These are phyloP conservation scores for Auanema sp. DNA, from an alignment of 2,888 invertebrate species.

Conservation along the genomic window DNA sequence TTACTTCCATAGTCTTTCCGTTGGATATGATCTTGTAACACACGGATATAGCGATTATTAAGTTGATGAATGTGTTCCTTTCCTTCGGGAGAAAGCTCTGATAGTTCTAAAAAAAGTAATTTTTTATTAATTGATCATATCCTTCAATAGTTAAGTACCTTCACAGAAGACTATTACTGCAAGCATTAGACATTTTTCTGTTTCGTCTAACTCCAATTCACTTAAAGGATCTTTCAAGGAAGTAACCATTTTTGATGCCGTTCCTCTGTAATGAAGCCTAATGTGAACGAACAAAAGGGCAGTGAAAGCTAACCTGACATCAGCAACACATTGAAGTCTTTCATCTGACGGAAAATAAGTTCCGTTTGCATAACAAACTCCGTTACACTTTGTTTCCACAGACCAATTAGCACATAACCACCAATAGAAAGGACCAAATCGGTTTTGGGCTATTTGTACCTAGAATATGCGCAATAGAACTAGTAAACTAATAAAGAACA, in stretches of 20 bases:
- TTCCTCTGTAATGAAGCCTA: conserved; percentile 10
- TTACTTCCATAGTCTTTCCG: conserved; percentile 20
- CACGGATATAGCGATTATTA: conserved; percentile 33
- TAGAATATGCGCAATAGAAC: background rate
- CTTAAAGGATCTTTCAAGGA: conserved; percentile 45
- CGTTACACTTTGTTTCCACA: conserved; percentile 44
- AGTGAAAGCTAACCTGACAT: conserved; percentile 23
- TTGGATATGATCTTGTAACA: conserved; percentile 42
- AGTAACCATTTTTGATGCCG: conserved; percentile 41
- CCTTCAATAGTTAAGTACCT: conserved; percentile 20
- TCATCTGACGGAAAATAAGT: conserved; percentile 51
- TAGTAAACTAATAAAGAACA: background rate
- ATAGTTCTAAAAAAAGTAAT: conserved; percentile 30
- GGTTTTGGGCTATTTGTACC: conserved; percentile 48
- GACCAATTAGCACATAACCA: conserved; percentile 56
- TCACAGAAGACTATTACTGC: conserved; percentile 47
- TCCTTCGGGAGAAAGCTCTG: conserved; percentile 34
- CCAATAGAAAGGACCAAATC: conserved; percentile 59
- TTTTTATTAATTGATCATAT: background rate
- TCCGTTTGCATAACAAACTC: conserved; percentile 58
- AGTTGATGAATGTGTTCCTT: conserved; percentile 35
- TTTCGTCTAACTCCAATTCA: conserved; percentile 46
- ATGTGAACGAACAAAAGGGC: background rate
- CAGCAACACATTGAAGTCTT: conserved; percentile 40
- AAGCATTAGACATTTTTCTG: conserved; percentile 47